Base-by-base conservation (phyloP, 2,113 vertebrate species). In the Lophius piscatorius region DNA sequence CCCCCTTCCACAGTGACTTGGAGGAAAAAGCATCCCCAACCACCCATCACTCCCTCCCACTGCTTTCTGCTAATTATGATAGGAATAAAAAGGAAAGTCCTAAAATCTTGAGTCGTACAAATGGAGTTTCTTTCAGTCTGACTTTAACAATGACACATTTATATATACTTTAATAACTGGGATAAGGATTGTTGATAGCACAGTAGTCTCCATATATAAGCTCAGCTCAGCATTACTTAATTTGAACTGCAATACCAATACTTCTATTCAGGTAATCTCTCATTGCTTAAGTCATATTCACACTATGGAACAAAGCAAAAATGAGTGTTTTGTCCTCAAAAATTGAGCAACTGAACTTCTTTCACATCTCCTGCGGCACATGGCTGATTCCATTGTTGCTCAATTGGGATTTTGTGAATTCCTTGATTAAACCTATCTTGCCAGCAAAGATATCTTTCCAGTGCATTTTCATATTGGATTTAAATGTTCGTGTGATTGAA, bases 361-460 rank as follows among this genome's bases (percentile, higher is more conserved):
- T 60, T 85, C 65, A 68, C 70, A 70, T 80, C 71, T 70, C 13
- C 44, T 45, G 74, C 69, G 71, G 52, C 80, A 84, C 54, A 57
- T 76, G 87, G 75, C 65, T 78, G 83, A 16, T 48, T 78, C 81
- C 60, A 83, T 86, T 87, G 83, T 86, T 29, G 55, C 68, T 71
- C 78, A 47, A 63, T 87, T 87, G 80, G 80, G 47, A 56, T 49
- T 81, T 52, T 65, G 34, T 84, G 80, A 89, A 86, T 86, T 69
- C 71, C 18, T 24, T 78, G 73, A 87, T 81, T 83, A 76, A 60
- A 26, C 50, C 76, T 56, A 51, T 78, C 70, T 69, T 47, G 45
- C 48, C 59, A 52, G 61, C 35, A 59, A 63, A 78, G 58, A 69
- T 83, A 76, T 78, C 63, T 82, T 62, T 67, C 76, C 63, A 66